Conservation (phyloP, 2,113 vertebrate genomes). For the Pipra filicauda region DNA sequence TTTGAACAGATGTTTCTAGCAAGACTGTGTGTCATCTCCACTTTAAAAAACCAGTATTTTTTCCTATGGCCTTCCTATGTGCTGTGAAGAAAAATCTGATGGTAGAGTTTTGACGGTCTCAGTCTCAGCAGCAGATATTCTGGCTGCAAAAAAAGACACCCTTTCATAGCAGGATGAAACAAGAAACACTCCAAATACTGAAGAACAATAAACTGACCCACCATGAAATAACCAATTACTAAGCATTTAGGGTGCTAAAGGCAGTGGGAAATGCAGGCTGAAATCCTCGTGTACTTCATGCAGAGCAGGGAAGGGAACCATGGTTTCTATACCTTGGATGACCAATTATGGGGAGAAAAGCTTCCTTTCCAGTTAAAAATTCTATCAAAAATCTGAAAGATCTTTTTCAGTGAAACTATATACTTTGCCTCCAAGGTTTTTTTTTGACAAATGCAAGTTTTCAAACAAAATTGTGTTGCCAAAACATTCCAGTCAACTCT, state of each 20-base stretch:
- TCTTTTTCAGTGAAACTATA: neutral
- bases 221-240: neutral
- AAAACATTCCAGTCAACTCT: neutral
- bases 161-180: neutral
- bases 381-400: neutral
- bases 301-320: neutral
- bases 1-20: neutral
- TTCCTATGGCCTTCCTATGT: neutral
- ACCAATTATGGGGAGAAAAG: neutral
- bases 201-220: neutral
- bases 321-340: neutral
- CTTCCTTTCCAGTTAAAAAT: neutral
- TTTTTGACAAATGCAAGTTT: neutral
- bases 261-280: neutral
- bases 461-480: neutral
- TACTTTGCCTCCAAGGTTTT: neutral
- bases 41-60: neutral
- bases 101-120: neutral
- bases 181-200: neutral
- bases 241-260: neutral
- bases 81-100: neutral
- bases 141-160: neutral
- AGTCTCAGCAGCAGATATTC: neutral
- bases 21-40: neutral
- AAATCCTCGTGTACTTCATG: neutral